These are phyloP conservation scores for Oceanites oceanicus DNA, from an alignment of 2,113 vertebrate genomes.

Conservation along the genomic window DNA sequence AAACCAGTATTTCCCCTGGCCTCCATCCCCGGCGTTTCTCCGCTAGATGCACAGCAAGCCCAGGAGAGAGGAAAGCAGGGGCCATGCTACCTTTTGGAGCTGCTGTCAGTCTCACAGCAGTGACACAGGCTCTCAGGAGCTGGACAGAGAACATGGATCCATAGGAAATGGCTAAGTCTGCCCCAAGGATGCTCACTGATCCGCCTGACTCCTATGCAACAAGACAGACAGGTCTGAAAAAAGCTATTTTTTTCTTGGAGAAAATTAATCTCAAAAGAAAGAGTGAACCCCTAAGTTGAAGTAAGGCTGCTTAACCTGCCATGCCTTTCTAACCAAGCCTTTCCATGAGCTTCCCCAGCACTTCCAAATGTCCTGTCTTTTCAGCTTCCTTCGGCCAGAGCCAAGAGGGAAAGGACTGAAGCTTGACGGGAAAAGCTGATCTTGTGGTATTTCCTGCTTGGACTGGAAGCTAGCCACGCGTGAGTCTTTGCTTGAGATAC, in stretches of 20 bases:
- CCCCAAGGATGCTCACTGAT: background rate
- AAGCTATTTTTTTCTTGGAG: background rate
- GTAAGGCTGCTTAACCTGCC: background rate
- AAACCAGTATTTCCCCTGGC: background rate
- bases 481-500: background rate
- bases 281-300: background rate
- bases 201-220: background rate
- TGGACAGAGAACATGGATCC: background rate
- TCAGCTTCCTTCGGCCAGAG: background rate
- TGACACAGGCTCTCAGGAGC: background rate
- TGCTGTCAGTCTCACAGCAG: background rate
- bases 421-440: background rate
- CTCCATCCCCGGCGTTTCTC: background rate
- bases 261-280: background rate
- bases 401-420: background rate
- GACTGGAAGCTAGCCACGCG: background rate
- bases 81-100: rapidly evolving
- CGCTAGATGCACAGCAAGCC: rapidly evolving
- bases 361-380: background rate
- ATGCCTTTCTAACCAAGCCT: background rate
- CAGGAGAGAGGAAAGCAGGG: background rate
- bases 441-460: background rate
- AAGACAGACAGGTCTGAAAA: background rate
- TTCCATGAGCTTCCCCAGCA: background rate
- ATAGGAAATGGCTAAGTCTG: rapidly evolving